Evolutionary conservation across 2,888 invertebrate species (phyloP), one percentile per base, ranked within the genome.

Genomic region (Idaea straminata): DNA sequence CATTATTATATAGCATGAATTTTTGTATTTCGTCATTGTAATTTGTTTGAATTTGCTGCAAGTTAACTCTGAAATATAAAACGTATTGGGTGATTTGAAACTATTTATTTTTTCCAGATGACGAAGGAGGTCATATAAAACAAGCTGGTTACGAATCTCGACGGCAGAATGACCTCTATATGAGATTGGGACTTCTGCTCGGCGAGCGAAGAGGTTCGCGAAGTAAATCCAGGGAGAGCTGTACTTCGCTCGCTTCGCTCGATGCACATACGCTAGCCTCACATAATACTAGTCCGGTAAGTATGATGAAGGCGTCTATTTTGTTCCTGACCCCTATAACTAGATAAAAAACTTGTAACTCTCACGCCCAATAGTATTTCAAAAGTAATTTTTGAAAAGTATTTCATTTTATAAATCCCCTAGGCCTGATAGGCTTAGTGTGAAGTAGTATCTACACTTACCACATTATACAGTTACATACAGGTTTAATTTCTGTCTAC

Each of bases 261-360:
- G 95, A 95, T 68, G 94, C 94, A 0, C 95, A 95, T 72, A 95
- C 96, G 0, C 92, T 96, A 63, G 95, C 96, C 62, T 96, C 97
- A 35, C 96, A 96, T 66, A 97, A 97, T 78, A 97, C 97, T 57
- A 97, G 97, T 83, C 97, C 97, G 64, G 96, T 93, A 77, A 82
- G 87, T 47, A 47, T 47, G 3, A 47, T 7, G 10, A 47, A 47
- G 13, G 0, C 13, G 10, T 5, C 5, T 13, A 6, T 10, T 10
- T 13, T 7, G 10, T 25, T 25, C 25, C 25, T 3, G 25, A 25
- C 25, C 25, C 25, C 25, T 25, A 25, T 25, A 25, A 25, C 25
- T 25, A 6, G 10, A 47, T 47, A 47, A 47, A 47, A 47, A 10
- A 36, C 1, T 36, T 1, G 47, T 47, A 47, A 47, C 7, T 13